Percentiles rank a stretch among this genome's conserved stretches.
Evolutionary conservation across 2,888 invertebrate genomes (phyloP).

Genomic region (Psylliodes chrysocephalus): DNA sequence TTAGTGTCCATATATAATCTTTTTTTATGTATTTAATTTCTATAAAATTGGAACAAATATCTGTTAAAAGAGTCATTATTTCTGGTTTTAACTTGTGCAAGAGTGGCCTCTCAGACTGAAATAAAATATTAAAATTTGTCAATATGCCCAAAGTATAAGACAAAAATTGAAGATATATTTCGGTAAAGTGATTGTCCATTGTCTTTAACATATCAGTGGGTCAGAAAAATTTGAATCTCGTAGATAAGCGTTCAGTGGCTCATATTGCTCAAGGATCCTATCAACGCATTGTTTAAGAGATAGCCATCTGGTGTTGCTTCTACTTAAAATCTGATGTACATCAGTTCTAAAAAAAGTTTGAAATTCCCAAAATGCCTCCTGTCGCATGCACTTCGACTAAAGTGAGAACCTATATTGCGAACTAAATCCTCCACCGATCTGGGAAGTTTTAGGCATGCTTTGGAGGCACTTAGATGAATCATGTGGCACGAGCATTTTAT

Average conservation of each 20-base stretch:
- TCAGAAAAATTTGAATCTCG: slow-evolving; percentile 8
- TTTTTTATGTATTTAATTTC: slow-evolving; percentile 4
- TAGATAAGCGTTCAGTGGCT: slow-evolving; percentile 16
- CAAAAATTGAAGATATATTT: slow-evolving; percentile 18
- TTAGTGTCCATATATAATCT: slow-evolving; percentile 17
- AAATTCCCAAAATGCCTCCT: slow-evolving; percentile 51
- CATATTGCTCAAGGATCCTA: slow-evolving; percentile 56
- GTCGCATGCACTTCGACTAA: slow-evolving; percentile 42
- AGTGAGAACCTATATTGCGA: slow-evolving; percentile 49
- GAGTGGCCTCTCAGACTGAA: slow-evolving; percentile 22
- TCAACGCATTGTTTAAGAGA: slow-evolving; percentile 55
- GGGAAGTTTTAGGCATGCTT: slow-evolving; percentile 57
- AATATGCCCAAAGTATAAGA: slow-evolving; percentile 13
- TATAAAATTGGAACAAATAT: slow-evolving; percentile 17
- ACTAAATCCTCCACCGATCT: slow-evolving; percentile 46
- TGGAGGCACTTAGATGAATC: slow-evolving; percentile 52
- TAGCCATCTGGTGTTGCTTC: slow-evolving; percentile 52
- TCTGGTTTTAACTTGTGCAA: slow-evolving; percentile 20
- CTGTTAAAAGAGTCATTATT: slow-evolving; percentile 8
- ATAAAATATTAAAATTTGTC: slow-evolving; percentile 23
- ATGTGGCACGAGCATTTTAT: slow-evolving; percentile 57
- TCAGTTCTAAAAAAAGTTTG: slow-evolving; percentile 54
- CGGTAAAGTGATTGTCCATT: slow-evolving; percentile 13
- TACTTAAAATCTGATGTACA: slow-evolving; percentile 52
- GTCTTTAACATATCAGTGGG: slow-evolving; percentile 5